Conservation (phyloP, 2,888 invertebrate genomes). For the Dicyrtoma fusca region DNA sequence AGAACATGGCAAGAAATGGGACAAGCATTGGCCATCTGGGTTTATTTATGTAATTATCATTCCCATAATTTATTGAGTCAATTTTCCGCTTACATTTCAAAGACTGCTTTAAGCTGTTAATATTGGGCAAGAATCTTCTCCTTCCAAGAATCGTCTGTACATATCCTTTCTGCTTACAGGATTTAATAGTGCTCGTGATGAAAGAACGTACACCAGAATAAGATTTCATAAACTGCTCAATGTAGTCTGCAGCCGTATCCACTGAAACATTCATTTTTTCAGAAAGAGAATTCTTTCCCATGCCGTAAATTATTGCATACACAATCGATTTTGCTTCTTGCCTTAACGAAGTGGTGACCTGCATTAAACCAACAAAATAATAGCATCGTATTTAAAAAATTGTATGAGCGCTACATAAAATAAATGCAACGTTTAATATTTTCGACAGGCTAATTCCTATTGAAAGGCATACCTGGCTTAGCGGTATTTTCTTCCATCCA, state of each 20-base stretch:
- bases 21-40: no score
- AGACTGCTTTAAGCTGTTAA: constrained; percentile 66
- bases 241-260: constrained; percentile 71
- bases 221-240: constrained; percentile 63
- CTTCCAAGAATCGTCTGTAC: constrained; percentile 82
- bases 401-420: no score
- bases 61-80: no score
- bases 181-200: constrained; percentile 65
- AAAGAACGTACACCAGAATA: constrained; percentile 67
- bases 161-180: constrained; percentile 73
- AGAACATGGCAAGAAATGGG: no score
- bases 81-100: no score
- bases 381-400: no score
- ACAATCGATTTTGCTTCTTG: constrained; percentile 90
- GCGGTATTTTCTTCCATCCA: constrained; percentile 74
- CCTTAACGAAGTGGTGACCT: constrained; percentile 76
- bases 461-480: constrained; percentile 65
- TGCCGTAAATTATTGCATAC: constrained; percentile 97
- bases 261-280: constrained; percentile 78
- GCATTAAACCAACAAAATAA: no score
- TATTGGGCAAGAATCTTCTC: constrained; percentile 75
- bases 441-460: no score
- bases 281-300: constrained; percentile 81
- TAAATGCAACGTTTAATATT: no score
- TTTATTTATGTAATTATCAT: no score